Conservation (phyloP, 2,797 vertebrate species). For the Leptoclinus maculatus region DNA sequence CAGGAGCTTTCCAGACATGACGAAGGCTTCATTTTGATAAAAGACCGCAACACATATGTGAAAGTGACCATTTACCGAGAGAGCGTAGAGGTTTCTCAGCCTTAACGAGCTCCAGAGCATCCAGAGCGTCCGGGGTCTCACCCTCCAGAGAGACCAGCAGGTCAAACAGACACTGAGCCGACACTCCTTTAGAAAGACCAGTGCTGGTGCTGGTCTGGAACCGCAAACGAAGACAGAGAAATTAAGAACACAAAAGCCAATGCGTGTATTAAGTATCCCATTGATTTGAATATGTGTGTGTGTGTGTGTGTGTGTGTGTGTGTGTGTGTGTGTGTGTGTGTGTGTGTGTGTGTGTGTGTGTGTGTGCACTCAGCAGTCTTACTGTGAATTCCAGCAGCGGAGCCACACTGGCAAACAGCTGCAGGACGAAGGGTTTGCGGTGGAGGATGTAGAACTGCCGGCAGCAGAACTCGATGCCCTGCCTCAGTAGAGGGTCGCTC, state of each 20-base stretch:
- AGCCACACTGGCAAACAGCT: constrained; percentile 97
- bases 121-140: constrained; percentile 92
- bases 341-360: neutral
- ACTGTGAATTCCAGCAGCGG: constrained; percentile 97
- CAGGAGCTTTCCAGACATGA: neutral
- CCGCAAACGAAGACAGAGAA: neutral
- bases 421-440: constrained; percentile 96
- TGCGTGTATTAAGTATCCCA: neutral
- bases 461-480: constrained; percentile 96
- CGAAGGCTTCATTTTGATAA: neutral
- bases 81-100: constrained; percentile 97
- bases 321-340: too few species aligned
- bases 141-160: constrained; percentile 95
- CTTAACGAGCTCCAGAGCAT: constrained; percentile 96
- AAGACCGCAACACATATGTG: neutral
- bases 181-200: constrained; percentile 93
- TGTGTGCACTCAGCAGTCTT: constrained; percentile 61
- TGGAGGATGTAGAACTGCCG: constrained; percentile 98
- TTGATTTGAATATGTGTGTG: neutral
- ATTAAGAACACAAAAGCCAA: neutral
- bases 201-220: constrained; percentile 85
- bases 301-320: neutral
- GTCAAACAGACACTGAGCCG: constrained; percentile 97
- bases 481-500: constrained; percentile 94
- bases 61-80: constrained; percentile 85